A percentile compares a stretch with the other conserved stretches of the same genome.
Evolutionary conservation across 2,797 vertebrate genomes (phyloP).

Genomic region (Ibycter americanus): DNA sequence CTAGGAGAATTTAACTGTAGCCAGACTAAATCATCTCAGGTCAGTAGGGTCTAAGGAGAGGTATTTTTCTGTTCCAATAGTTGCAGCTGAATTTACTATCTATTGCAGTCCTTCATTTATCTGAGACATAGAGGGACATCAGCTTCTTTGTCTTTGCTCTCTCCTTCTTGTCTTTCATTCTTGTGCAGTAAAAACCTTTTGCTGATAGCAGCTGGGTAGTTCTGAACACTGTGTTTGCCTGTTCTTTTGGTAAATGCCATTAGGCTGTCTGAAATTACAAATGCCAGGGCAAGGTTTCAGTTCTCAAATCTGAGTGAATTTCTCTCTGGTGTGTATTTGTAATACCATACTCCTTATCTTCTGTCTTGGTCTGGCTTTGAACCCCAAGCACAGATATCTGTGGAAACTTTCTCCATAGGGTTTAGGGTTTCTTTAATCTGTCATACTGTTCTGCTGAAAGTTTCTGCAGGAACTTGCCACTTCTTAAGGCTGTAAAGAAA

Average conservation of each 20-base stretch:
- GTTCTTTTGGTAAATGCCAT: not conserved
- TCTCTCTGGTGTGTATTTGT: not conserved
- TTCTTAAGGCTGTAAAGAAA: not conserved
- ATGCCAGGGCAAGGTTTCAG: not conserved
- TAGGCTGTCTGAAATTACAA: not conserved
- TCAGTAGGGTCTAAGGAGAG: not conserved
- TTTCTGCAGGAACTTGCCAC: not conserved
- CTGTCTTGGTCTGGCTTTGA: not conserved
- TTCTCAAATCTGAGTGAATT: not conserved
- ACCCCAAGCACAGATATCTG: not conserved
- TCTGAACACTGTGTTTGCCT: not conserved
- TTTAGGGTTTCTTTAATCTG: not conserved
- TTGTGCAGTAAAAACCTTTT: not conserved
- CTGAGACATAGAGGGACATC: not conserved
- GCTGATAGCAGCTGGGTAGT: not conserved
- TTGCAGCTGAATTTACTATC: not conserved
- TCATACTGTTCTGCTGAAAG: not conserved
- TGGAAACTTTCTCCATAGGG: not conserved
- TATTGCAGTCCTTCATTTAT: not conserved
- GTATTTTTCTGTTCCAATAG: not conserved
- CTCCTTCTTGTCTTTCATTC: not conserved
- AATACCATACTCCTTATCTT: not conserved
- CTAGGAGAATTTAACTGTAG: not conserved
- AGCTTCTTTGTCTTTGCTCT: not conserved
- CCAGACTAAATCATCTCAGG: not conserved